Conservation (phyloP, 2,888 invertebrate genomes). For the Augiades crinisus region DNA sequence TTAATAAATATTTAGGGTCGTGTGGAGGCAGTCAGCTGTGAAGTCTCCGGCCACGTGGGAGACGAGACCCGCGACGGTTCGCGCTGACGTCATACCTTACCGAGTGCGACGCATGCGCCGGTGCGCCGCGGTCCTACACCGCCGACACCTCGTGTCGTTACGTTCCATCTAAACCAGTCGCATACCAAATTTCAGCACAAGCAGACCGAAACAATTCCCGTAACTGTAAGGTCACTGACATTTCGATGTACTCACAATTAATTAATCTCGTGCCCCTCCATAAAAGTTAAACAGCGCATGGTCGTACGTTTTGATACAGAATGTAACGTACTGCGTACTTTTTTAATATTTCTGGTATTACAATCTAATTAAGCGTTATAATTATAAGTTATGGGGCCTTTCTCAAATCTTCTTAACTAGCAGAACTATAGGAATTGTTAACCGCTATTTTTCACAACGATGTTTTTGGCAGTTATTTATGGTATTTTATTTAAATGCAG, state of each 20-base stretch:
- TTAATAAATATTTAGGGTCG: slow-evolving; percentile 12
- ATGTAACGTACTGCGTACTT: no score
- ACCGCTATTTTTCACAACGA: no score
- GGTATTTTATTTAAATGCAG: no score
- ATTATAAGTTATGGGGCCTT: no score
- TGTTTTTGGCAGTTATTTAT: no score
- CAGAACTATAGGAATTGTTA: no score
- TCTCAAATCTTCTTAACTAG: no score
- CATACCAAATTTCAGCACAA: slow-evolving; percentile 66
- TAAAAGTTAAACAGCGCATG: not conserved
- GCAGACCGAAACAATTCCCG: slow-evolving; percentile 64
- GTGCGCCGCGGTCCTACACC: slow-evolving; percentile 35
- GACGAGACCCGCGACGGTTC: slow-evolving; percentile 40
- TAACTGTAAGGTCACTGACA: slow-evolving; percentile 65
- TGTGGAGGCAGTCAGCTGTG: slow-evolving; percentile 51
- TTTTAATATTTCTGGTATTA: no score
- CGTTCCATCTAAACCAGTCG: slow-evolving; percentile 58
- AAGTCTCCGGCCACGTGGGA: slow-evolving; percentile 61
- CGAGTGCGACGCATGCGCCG: slow-evolving; percentile 40
- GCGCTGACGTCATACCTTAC: slow-evolving; percentile 52
- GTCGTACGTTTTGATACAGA: no score
- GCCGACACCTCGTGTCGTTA: slow-evolving; percentile 44
- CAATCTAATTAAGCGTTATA: no score
- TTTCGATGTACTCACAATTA: slow-evolving; percentile 34
- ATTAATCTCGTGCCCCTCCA: slow-evolving; percentile 12